Base-by-base conservation (phyloP, 2,113 vertebrate species). In the Coryphaenoides rupestris region DNA sequence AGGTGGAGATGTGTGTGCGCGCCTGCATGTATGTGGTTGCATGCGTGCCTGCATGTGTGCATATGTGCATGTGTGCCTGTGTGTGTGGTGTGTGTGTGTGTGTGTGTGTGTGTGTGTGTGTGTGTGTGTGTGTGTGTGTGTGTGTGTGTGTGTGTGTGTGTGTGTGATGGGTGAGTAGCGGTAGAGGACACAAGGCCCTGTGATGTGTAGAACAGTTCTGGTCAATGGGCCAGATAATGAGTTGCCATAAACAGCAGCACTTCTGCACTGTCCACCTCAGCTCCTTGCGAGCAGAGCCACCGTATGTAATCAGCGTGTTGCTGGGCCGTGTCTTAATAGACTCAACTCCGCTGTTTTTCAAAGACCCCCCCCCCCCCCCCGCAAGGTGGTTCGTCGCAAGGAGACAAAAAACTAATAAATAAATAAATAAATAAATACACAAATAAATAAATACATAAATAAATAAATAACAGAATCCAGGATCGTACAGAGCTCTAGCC, bases 171-270 rank as follows among this genome's bases (percentile, higher is more conserved):
- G 79, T 19, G 81, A 79, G 66, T 77, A 77, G 78, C 73, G 75
- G 84, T 86, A 87, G 80, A 89, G 87, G 87, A 89, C 87, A 89
- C 80, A 47, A 76, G 80, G 65, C 66, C 84, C 86, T 80, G 76
- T 87, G 81, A 84, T 86, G 87, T 87, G 87, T 79, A 78, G 84
- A 87, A 82, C 81, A 86, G 84, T 87, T 84, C 81, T 89, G 86
- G 86, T 89, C 87, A 89, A 89, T 89, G 87, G 87, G 84, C 86
- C 87, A 86, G 86, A 89, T 89, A 89, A 89, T 89, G 87, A 87
- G 86, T 89, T 86, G 75, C 86, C 86, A 89, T 89, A 89, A 87
- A 89, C 87, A 89, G 87, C 83, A 81, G 85, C 82, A 84, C 79
- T 84, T 84, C 79, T 86, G 74, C 80, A 81, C 70, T 82, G 86